Evolutionary conservation across 2,113 vertebrate species (phyloP).

Genomic region (Chamaea fasciata): DNA sequence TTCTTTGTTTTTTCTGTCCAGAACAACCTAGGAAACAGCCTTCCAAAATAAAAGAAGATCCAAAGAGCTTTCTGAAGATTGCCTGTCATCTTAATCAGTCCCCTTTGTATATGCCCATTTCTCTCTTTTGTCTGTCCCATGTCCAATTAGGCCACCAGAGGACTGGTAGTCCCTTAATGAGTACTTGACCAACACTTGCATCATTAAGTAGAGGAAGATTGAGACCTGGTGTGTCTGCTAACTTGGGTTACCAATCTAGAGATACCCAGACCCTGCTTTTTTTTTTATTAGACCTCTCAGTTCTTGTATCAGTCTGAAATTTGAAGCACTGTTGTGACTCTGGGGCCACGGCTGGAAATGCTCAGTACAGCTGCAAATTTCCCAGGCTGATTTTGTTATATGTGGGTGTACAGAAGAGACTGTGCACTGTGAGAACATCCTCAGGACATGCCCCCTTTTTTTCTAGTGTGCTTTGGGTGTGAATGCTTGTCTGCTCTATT

Average conservation of each 20-base stretch:
- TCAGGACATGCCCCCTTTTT: neutral
- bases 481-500: neutral
- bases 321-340: rapidly evolving
- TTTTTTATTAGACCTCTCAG: neutral
- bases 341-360: neutral
- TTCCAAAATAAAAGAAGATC: neutral
- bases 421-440: neutral
- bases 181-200: neutral
- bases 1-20: neutral
- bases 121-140: neutral
- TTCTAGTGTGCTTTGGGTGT: neutral
- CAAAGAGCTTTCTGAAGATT: neutral
- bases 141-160: neutral
- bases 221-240: neutral
- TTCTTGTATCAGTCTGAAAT: neutral
- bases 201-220: neutral
- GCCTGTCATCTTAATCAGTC: neutral
- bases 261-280: neutral
- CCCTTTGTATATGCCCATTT: rapidly evolving
- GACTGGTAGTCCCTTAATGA: neutral
- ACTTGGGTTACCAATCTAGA: neutral
- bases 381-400: neutral
- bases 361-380: neutral
- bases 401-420: neutral
- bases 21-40: neutral